A percentile compares a stretch with the other conserved stretches of the same genome.
Evolutionary conservation across 35 echinoderm and acorn worm genomes (phyloP).

Genomic region (Apostichopus japonicus): DNA sequence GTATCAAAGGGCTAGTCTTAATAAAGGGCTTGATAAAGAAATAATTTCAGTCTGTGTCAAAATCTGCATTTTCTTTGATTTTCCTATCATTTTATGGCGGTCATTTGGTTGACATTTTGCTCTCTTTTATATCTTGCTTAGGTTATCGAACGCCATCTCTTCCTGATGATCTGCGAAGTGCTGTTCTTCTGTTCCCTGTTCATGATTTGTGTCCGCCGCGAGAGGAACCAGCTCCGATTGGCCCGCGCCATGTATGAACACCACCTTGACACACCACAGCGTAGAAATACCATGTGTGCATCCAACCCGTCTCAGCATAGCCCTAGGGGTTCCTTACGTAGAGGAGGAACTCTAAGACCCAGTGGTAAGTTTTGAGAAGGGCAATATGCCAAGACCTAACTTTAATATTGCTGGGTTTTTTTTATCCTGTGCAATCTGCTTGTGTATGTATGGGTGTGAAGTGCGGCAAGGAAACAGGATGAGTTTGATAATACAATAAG

Average conservation of each 20-base stretch:
- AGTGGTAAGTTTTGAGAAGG: not conserved
- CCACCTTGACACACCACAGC: not conserved
- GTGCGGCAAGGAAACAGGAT: no score
- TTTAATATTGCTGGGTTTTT: no score
- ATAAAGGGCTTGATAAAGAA: no score
- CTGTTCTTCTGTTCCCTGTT: constrained; percentile 72
- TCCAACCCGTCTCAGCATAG: constrained; percentile 2
- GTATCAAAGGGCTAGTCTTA: no score
- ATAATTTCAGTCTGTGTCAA: no score
- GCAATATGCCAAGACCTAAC: no score
- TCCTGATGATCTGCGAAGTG: constrained; percentile 84
- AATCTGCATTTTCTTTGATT: no score
- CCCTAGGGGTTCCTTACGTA: not conserved
- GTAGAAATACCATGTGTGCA: not conserved
- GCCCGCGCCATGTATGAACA: constrained; percentile 24
- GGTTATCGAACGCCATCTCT: constrained; percentile 82
- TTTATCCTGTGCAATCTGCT: no score
- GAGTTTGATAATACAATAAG: no score
- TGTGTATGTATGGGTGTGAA: no score
- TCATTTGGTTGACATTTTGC: no score
- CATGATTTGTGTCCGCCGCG: constrained; percentile 60
- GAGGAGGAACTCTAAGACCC: not conserved
- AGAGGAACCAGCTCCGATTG: constrained; percentile 20
- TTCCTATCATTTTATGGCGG: no score
- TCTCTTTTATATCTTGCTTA: not conserved